A percentile compares a stretch with the other conserved stretches of the same genome.
These are phyloP conservation scores for Apteryx mantelli DNA, from an alignment of 2,113 vertebrate genomes.

Conservation along the genomic window DNA sequence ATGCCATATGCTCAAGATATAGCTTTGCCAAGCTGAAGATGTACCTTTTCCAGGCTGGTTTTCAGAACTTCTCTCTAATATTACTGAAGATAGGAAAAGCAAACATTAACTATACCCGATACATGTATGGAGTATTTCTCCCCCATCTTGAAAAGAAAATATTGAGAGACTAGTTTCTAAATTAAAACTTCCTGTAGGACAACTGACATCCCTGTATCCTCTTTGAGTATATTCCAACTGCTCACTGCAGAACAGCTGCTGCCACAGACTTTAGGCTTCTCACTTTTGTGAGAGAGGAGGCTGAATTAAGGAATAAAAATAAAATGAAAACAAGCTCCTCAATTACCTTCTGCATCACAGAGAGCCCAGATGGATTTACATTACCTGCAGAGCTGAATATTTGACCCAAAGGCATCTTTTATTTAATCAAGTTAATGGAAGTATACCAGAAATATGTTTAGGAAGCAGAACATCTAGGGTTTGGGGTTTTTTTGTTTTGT, in stretches of 20 bases:
- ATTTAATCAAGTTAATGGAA: not conserved
- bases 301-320: not conserved
- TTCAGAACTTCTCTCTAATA: not conserved
- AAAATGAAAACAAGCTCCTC: not conserved
- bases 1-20: not conserved
- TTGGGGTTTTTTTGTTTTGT: too few species aligned
- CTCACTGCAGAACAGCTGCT: too few species aligned
- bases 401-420: not conserved
- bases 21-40: too few species aligned
- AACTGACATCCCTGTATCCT: not conserved
- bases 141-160: not conserved
- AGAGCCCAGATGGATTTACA: not conserved
- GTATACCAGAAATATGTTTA: not conserved
- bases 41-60: not conserved
- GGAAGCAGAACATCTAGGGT: not conserved
- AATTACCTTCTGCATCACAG: not conserved
- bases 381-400: not conserved
- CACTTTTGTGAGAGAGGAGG: too few species aligned
- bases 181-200: not conserved
- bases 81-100: too few species aligned
- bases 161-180: not conserved
- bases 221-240: not conserved
- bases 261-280: too few species aligned
- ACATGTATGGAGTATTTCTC: not conserved
- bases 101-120: not conserved